phyloP scores from a whole-genome alignment of 2,797 vertebrate species.

The Xyrichtys novacula region DNA sequence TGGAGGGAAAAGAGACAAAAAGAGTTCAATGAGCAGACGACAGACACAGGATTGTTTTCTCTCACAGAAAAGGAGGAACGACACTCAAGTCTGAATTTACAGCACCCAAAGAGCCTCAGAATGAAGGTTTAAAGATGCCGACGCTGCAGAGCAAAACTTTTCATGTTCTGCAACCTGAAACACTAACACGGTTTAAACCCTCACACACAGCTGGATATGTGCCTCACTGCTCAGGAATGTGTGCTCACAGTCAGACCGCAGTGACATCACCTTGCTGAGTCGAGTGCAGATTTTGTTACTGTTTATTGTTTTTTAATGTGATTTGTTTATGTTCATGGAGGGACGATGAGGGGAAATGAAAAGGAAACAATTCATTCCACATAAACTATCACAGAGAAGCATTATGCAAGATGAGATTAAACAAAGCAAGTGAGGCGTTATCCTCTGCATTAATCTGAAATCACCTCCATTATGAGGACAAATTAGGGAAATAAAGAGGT shows the following conservation, averaged over 20 bases:
- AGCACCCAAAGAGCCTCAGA: background rate
- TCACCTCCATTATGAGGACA: no score
- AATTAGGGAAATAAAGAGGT: no score
- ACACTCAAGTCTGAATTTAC: slow-evolving; percentile 21
- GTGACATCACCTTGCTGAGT: slow-evolving; percentile 83
- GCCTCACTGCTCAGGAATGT: slow-evolving; percentile 83
- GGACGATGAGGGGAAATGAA: slow-evolving; percentile 29
- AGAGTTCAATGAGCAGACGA: slow-evolving; percentile 47
- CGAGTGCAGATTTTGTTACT: slow-evolving; percentile 26
- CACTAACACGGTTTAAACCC: slow-evolving; percentile 43
- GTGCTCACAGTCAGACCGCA: slow-evolving; percentile 71
- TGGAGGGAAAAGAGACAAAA: slow-evolving; percentile 62
- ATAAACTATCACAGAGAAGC: slow-evolving; percentile 22
- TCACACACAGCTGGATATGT: slow-evolving; percentile 61
- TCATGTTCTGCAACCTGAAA: slow-evolving; percentile 29
- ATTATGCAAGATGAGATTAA: slow-evolving; percentile 1
- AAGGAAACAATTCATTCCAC: slow-evolving; percentile 30
- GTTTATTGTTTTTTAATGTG: slow-evolving; percentile 45
- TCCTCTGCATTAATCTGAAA: slow-evolving; percentile 32
- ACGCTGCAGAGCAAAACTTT: slow-evolving; percentile 12
- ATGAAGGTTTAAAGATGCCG: slow-evolving; percentile 21
- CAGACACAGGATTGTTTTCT: slow-evolving; percentile 44
- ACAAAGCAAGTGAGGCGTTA: background rate
- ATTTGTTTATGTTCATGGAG: slow-evolving; percentile 30
- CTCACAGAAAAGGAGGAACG: slow-evolving; percentile 32